Base-by-base conservation (phyloP, 2,797 vertebrate species). In the Neosilurus mollespiculum region DNA sequence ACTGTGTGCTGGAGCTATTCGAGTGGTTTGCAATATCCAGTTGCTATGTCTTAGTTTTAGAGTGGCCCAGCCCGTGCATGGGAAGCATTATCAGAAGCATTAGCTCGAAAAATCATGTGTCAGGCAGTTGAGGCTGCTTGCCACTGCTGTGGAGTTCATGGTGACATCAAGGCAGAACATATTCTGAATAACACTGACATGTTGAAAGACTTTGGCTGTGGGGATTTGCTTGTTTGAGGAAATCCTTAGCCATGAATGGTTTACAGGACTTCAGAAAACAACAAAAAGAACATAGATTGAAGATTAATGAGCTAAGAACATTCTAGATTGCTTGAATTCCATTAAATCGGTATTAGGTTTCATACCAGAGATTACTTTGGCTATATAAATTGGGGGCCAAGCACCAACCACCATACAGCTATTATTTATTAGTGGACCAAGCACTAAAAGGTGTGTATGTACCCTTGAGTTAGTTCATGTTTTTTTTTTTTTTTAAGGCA, bases 141-240 rank as follows among this genome's bases (percentile, higher is more conserved):
- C 8, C 67, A 81, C 22, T 81, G 80, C 56, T 37, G 9, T 9
- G 22, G 61, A 6, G 5, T 67, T 22, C 78, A 80, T n/a, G 49
- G 12, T 0, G 67, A 81, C 30, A 61, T 81, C 34, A 70, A 71
- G 20, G 54, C 54, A 20, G 8, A 71, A 22, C 71, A 72, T 26
- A 14, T 81, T 2, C 34, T 72, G 0, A 61, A 71, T 20, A 81
- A 71, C n/a, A 70, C 67, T 4, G n/a, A 26, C 54, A 71, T 26
- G 0, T 18, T 67, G 76, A 78, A 9, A 3, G 59, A 78, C 14
- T 78, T 78, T 62, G 76, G 76, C 6, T 64, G 76, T 49, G 76
- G 76, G 15, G 51, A 54, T 16, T 20, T 75, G 12, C n/a, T 75
- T 1, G 3, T 71, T 71, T 0, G 11, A 71, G 69, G 43, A 71